Percentiles rank a stretch among this genome's conserved stretches.
phyloP scores from a whole-genome alignment of 2,888 invertebrate species.

The Cantharis rufa region DNA sequence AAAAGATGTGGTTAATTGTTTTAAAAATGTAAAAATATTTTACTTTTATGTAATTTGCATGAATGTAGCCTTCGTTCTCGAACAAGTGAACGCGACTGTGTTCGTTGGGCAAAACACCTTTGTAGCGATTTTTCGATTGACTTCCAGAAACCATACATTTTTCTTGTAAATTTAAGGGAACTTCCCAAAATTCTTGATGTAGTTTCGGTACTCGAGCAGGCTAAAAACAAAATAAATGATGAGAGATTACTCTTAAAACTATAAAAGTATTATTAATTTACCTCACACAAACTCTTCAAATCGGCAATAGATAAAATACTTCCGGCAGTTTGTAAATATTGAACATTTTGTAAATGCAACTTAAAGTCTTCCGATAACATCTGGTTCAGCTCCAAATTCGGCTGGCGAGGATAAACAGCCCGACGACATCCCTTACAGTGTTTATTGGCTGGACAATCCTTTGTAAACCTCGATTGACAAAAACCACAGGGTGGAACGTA shows the following conservation, averaged over 20 bases:
- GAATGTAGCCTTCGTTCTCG: slow-evolving; percentile 80
- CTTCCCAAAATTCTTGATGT: slow-evolving; percentile 92
- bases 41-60: slow-evolving; percentile 92
- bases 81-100: slow-evolving; percentile 78
- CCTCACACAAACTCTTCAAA: slow-evolving; percentile 57
- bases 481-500: slow-evolving; percentile 57
- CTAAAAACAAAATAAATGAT: slow-evolving; percentile 47
- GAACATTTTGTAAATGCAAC: slow-evolving; percentile 72
- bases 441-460: slow-evolving; percentile 43
- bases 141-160: slow-evolving; percentile 88
- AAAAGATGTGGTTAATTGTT: slow-evolving; percentile 16
- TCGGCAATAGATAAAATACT: slow-evolving; percentile 66
- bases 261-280: slow-evolving; percentile 25
- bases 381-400: slow-evolving; percentile 64
- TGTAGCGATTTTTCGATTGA: slow-evolving; percentile 87
- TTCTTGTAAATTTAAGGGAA: slow-evolving; percentile 89
- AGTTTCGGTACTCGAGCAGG: slow-evolving; percentile 67
- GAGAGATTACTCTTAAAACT: too few relatives aligned
- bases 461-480: slow-evolving; percentile 52
- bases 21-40: neutral
- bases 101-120: slow-evolving; percentile 87
- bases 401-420: slow-evolving; percentile 51
- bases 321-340: slow-evolving; percentile 72
- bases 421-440: slow-evolving; percentile 46
- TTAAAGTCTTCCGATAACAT: slow-evolving; percentile 73